Percentiles rank a stretch among this genome's conserved stretches.
These are phyloP conservation scores for Genyomyrus donnyi DNA, from an alignment of 2,113 vertebrate species.

Conservation along the genomic window DNA sequence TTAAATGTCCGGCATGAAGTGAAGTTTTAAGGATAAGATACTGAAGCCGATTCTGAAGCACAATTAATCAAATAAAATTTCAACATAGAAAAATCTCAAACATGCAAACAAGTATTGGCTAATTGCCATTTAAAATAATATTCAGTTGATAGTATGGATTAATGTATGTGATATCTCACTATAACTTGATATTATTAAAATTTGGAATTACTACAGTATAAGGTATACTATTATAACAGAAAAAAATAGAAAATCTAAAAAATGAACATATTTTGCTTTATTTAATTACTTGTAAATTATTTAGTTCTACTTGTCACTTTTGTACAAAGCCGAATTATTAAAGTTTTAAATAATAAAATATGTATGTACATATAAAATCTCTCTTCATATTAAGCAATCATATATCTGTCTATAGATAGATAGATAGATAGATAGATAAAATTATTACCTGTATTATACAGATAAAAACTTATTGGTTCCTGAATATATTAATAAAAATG, in stretches of 20 bases:
- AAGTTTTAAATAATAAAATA: not conserved
- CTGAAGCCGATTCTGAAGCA: not conserved
- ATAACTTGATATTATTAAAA: not conserved
- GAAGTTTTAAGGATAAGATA: not conserved
- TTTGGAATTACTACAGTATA: not conserved
- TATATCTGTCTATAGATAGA: not conserved
- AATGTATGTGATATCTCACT: not conserved
- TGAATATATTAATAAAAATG: not conserved
- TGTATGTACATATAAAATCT: not conserved
- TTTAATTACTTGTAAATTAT: not conserved
- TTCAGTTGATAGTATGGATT: not conserved
- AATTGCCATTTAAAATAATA: not conserved
- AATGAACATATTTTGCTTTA: not conserved
- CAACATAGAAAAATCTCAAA: not conserved
- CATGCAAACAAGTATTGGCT: not conserved
- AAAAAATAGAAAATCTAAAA: not conserved
- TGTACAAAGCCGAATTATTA: not conserved
- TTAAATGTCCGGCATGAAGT: not conserved
- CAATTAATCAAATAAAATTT: not conserved
- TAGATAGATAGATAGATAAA: not conserved
- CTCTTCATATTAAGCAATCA: not conserved
- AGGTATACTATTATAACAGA: not conserved
- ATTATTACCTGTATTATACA: not conserved
- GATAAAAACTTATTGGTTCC: not conserved
- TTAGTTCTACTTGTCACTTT: not conserved